These are phyloP conservation scores for Nasonia oneida DNA, from an alignment of 2,888 invertebrate genomes.

Conservation along the genomic window DNA sequence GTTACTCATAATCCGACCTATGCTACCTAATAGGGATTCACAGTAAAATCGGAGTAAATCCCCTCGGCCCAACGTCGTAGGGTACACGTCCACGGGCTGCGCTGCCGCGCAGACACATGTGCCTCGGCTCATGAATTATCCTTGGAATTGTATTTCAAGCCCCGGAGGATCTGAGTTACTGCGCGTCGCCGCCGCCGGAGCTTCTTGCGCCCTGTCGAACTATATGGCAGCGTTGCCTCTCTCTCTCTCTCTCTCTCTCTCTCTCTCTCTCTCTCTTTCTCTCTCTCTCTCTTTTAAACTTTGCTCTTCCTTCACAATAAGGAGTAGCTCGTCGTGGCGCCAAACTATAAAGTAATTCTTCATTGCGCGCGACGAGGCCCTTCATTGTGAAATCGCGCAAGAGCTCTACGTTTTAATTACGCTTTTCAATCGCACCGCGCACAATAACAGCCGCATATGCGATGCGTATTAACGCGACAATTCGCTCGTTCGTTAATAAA, in stretches of 20 bases:
- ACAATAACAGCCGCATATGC: too few relatives aligned
- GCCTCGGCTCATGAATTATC: constrained; percentile 43
- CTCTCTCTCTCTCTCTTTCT: background rate
- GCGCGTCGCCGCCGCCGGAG: background rate
- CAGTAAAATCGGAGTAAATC: constrained; percentile 51
- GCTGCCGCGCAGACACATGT: constrained; percentile 24
- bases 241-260: background rate
- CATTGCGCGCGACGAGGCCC: background rate
- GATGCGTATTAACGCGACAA: too few relatives aligned
- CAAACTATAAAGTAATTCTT: background rate
- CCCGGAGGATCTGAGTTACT: constrained; percentile 32
- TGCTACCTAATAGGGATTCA: constrained; percentile 50
- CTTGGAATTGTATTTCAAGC: constrained; percentile 43
- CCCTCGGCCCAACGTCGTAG: too few relatives aligned
- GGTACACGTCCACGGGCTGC: background rate
- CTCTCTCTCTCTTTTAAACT: background rate
- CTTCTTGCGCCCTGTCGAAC: constrained; percentile 20
- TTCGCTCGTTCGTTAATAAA: too few relatives aligned
- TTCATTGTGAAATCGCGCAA: background rate
- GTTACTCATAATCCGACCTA: constrained; percentile 50
- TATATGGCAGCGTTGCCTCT: background rate
- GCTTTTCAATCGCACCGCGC: background rate
- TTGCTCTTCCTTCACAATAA: constrained; percentile 1
- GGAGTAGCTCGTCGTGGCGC: background rate
- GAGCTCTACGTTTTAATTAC: background rate